Evolutionary conservation across 1,140 invertebrate genomes (phyloP), one percentile per base, ranked within the genome.

Genomic region (Papilio polytes): DNA sequence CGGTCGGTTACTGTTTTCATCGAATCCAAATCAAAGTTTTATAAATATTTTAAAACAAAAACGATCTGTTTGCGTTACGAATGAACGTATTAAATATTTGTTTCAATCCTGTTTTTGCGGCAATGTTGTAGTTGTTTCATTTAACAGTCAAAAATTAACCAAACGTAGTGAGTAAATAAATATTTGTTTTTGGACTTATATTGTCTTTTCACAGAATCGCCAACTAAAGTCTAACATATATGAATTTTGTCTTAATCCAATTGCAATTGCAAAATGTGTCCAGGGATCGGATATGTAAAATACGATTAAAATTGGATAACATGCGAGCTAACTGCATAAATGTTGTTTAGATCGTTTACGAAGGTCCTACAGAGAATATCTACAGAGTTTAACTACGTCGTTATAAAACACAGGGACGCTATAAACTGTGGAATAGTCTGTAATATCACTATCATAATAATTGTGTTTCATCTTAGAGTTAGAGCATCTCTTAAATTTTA

Each of bases 1-100:
- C 78, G 66, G 77, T 63, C 20, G 53, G 53, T 83, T 80, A 81
- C 81, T 81, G 15, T 74, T 48, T 46, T 48, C 73, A 26, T 46
- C 36, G n/a, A 7, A 74, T 74, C 9, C 22, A 59, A 59, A 63
- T 63, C 59, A 63, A 63, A 63, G 22, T 74, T 74, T 73, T 73
- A 41, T 41, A 73, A 73, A 63, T 10, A 26, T 63, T 63, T 63
- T 63, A 4, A 26, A 26, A 63, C 59, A 63, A 63, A 63, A 26
- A 63, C 59, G 9, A 63, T 63, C 15, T 63, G 20, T 63, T 26
- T 63, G 3, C 20, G 0, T 15, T 2, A 26, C n/a, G 59, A 26
- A 63, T 56, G n/a, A 56, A 7, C 10, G 26, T 63, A 26, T 8
- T 41, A 63, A 26, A 22, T 63, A 1, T 63, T 63, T 63, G 59